phyloP scores from a whole-genome alignment of 2,113 vertebrate species.

The Oreocharis arfaki region DNA sequence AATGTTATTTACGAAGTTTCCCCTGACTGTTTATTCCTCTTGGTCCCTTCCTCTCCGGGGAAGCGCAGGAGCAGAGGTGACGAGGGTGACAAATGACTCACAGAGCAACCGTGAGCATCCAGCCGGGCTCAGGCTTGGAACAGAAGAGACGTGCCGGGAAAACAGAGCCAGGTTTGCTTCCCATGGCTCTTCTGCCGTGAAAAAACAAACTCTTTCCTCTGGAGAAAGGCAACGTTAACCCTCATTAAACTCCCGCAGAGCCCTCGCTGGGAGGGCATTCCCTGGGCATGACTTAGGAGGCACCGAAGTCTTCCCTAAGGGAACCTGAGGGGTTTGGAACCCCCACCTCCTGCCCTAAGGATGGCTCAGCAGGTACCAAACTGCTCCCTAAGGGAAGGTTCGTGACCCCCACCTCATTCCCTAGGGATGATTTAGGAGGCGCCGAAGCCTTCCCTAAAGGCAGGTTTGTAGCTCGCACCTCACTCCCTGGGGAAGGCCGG shows the following conservation, averaged over 20 bases:
- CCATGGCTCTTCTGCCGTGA: accelerated
- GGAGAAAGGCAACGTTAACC: not conserved
- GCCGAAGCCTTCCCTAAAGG: not conserved
- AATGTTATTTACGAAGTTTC: accelerated
- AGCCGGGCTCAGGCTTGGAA: accelerated
- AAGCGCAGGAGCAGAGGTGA: not conserved
- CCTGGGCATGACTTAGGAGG: accelerated
- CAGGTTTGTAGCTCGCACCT: not conserved
- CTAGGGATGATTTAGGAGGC: accelerated
- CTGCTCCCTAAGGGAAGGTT: not conserved
- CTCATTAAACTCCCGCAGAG: accelerated
- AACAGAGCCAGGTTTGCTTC: not conserved
- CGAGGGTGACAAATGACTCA: not conserved
- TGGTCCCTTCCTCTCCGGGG: not conserved
- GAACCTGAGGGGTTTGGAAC: no score
- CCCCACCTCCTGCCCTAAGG: not conserved
- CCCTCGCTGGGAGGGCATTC: no score
- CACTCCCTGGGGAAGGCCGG: accelerated
- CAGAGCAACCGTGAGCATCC: accelerated
- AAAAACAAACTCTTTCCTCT: not conserved
- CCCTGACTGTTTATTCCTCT: not conserved
- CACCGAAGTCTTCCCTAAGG: no score
- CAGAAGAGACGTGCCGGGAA: accelerated
- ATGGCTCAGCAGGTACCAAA: not conserved
- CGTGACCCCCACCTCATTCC: not conserved